Percentiles rank a stretch among this genome's conserved stretches.
Conservation (phyloP, 2,113 vertebrate species). For the Dasyprocta punctata region DNA sequence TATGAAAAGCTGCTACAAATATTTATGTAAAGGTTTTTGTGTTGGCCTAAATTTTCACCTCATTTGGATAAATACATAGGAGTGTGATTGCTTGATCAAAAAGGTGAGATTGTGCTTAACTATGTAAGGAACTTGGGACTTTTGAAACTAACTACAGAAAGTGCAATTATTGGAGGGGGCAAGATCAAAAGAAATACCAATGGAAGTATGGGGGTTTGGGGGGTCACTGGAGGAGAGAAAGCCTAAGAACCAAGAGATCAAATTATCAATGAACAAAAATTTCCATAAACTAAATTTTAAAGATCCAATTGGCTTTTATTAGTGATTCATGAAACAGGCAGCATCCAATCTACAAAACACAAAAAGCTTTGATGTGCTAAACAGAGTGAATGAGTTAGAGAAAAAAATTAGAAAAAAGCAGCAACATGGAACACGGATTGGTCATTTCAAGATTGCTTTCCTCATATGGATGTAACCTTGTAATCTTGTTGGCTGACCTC, state of each 20-base stretch:
- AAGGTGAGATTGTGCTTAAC: not conserved
- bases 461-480: not conserved
- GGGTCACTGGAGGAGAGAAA: not conserved
- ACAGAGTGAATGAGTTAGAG: not conserved
- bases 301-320: not conserved
- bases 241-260: not conserved
- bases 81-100: not conserved
- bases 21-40: not conserved
- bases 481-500: not conserved
- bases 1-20: not conserved
- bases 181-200: not conserved
- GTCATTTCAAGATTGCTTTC: not conserved
- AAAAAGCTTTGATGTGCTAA: not conserved
- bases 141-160: not conserved
- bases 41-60: not conserved
- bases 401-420: not conserved
- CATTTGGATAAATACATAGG: not conserved
- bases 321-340: not conserved
- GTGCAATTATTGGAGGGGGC: not conserved
- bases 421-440: too few species aligned
- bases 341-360: not conserved
- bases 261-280: not conserved
- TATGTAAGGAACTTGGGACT: not conserved
- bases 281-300: not conserved
- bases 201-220: not conserved